Evolutionary conservation across 2,797 vertebrate species (phyloP), one percentile per base, ranked within the genome.

Genomic region (Hafferia zeledoni): DNA sequence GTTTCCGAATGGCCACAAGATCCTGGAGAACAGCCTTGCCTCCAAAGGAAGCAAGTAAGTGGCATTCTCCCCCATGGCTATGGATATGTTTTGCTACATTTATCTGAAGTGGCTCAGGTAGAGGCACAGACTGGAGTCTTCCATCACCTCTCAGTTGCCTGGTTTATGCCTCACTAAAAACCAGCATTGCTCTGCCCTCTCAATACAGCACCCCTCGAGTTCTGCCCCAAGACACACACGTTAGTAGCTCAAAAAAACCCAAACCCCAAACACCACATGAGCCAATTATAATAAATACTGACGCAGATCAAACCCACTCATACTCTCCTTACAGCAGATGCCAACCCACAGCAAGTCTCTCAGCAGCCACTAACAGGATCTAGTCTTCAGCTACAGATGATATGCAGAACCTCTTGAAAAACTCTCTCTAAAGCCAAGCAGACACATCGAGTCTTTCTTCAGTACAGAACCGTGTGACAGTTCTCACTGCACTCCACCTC

Each of bases 191-290:
- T 46, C 37, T 53, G n/a, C 23, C 41, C 61, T 23, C 25, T 30
- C 33, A 83, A 1, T 46, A 78, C 7, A 49, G 6, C 69, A 53
- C 1, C 37, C 59, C 70, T 33, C 0, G 0, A 87, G 25, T 8
- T 52, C 41, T 80, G 33, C 20, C 33, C 33, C 60, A 60, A 44
- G 25, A 3, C 63, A 77, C 1, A 3, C 9, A 25, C 31, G 39
- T 10, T 19, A 22, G 11, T 0, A 31, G 52, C 67, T 63, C 56
- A 55, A 75, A 31, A 28, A 52, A 50, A 52, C 10, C 37, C 37
- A 71, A 22, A 6, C 8, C 46, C 19, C 31, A 46, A 43, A 7
- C 2, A 1, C 2, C 11, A 24, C 43, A 46, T 0, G 2, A 47
- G 14, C 55, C 72, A 59, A 65, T 25, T 0, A 60, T 0, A 59